phyloP scores from a whole-genome alignment of 2,113 vertebrate genomes.

The Beaufortia kweichowensis region DNA sequence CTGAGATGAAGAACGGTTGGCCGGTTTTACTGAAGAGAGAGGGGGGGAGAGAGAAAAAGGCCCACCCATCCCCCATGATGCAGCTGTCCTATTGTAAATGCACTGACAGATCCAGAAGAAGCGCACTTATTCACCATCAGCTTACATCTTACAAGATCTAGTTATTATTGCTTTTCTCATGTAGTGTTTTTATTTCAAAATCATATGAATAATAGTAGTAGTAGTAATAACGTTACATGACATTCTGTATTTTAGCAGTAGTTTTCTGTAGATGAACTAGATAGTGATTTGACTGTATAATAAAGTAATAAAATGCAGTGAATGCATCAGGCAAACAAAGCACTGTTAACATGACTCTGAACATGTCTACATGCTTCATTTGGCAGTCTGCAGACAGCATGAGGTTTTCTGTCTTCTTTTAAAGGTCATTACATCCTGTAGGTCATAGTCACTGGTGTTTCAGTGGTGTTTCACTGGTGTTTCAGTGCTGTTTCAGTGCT shows the following conservation, averaged over 20 bases:
- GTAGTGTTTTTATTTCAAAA: no score
- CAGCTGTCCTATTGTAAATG: slow-evolving; percentile 44
- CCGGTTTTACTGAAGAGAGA: neutral
- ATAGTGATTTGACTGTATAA: no score
- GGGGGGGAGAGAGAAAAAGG: slow-evolving; percentile 4
- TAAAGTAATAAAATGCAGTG: no score
- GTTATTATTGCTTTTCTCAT: no score
- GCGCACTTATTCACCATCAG: neutral
- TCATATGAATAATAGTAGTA: no score
- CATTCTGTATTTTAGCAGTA: no score
- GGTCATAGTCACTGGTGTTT: slow-evolving; percentile 46
- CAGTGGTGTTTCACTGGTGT: slow-evolving; percentile 60
- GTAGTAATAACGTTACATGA: no score
- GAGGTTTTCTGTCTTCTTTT: slow-evolving; percentile 3
- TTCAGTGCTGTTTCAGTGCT: no score
- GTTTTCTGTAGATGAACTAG: no score
- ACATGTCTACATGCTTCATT: slow-evolving; percentile 9
- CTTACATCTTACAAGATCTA: no score
- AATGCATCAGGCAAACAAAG: neutral
- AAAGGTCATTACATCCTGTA: slow-evolving; percentile 55
- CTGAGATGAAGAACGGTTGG: slow-evolving; percentile 17
- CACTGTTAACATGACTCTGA: neutral
- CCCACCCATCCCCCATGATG: slow-evolving; percentile 49
- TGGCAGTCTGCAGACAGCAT: neutral
- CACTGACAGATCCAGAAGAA: slow-evolving; percentile 4